Evolutionary conservation across 2,888 invertebrate genomes (phyloP).

Genomic region (Hyles lineata): DNA sequence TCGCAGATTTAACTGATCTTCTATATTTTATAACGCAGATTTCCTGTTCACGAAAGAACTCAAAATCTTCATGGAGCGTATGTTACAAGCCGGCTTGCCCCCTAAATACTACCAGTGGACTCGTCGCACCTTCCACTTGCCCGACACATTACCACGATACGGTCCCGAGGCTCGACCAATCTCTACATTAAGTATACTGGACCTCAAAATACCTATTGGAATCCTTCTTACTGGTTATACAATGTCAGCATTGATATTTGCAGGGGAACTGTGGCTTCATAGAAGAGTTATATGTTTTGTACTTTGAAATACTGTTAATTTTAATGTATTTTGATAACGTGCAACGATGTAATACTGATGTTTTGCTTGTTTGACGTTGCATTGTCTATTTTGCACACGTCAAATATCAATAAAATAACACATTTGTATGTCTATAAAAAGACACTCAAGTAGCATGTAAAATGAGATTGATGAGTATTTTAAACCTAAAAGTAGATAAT

Average conservation of each 20-base stretch:
- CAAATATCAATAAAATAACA: too few relatives aligned
- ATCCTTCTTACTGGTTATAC: conserved; percentile 50
- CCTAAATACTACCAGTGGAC: conserved; percentile 60
- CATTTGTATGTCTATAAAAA: too few relatives aligned
- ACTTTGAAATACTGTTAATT: background rate
- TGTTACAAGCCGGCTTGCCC: conserved; percentile 60
- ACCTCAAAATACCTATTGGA: conserved; percentile 50
- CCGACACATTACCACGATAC: conserved; percentile 31
- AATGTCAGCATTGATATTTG: conserved; percentile 47
- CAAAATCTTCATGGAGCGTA: conserved; percentile 47
- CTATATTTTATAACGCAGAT: conserved; percentile 41
- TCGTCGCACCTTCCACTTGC: conserved; percentile 44
- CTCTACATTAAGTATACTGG: conserved; percentile 41
- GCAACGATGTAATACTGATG: too few relatives aligned
- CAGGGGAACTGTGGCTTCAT: conserved; percentile 48
- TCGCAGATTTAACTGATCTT: background rate
- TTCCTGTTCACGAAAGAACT: conserved; percentile 58
- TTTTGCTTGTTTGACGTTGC: too few relatives aligned
- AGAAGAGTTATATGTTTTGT: background rate
- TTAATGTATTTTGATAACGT: background rate
- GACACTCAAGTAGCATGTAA: too few relatives aligned
- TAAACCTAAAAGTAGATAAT: too few relatives aligned
- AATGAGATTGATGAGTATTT: too few relatives aligned
- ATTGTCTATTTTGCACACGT: too few relatives aligned
- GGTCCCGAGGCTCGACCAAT: conserved; percentile 46